Evolutionary conservation across 2,888 invertebrate species (phyloP), one percentile per base, ranked within the genome.

Genomic region (Pammene fasciana): DNA sequence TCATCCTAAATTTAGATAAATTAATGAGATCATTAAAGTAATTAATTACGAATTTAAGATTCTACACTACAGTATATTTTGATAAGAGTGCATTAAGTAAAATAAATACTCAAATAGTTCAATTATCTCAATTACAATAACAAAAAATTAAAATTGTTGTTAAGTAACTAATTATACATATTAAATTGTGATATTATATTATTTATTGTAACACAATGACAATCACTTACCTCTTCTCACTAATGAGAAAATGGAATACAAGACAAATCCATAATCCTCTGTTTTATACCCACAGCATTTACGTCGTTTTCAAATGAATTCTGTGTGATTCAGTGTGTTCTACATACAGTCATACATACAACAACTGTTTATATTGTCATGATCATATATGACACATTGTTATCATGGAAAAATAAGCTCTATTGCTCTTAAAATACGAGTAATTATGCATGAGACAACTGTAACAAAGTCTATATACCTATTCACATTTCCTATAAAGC

Each of bases 141-240:
- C 2, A 3, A 3, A 26, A 26, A 26, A 26, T 26, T 26, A 26
- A 26, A 26, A 1, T 26, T 4, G 4, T n/a, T n/a, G 26, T 3
- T 26, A 26, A 26, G 4, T 26, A 26, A n/a, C n/a, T n/a, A 26
- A 26, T 26, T 26, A 4, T 26, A 26, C 4, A 26, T 26, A 26
- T 26, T 26, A 26, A 26, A 26, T 26, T 26, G 26, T 26, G 26
- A n/a, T n/a, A n/a, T 26, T 2, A 13, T 45, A 45, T 11, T 45
- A 38, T 38, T 38, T 9, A 38, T 9, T 5, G 6, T 9, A 38
- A 26, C 26, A 26, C 26, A 26, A n/a, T n/a, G n/a, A n/a, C n/a
- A 36, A 36, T 36, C 5, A 50, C 61, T 48, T 38, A 61, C 61
- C 61, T 60, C 48, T 61, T 41, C 50, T 41, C 41, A 26, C 50